Percentiles rank a stretch among this genome's conserved stretches.
Evolutionary conservation across 2,113 vertebrate species (phyloP).

Genomic region (Neogale vison): DNA sequence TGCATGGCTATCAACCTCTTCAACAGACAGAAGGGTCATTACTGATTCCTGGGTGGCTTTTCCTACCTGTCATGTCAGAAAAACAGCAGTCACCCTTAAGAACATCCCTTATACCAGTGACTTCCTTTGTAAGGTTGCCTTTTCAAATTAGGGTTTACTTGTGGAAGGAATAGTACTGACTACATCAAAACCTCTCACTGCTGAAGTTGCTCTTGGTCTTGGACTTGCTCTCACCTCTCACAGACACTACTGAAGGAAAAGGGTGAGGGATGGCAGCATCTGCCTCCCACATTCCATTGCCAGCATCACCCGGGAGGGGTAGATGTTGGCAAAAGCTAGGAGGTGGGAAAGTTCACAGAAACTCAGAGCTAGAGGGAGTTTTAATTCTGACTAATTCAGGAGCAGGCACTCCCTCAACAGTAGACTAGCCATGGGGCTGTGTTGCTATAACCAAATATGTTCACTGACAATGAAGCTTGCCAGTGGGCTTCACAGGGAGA

Average conservation of each 20-base stretch:
- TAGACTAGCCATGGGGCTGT: not conserved
- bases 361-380: not conserved
- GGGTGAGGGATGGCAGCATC: not conserved
- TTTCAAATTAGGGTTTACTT: not conserved
- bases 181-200: not conserved
- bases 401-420: not conserved
- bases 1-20: not conserved
- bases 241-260: not conserved
- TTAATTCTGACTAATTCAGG: not conserved
- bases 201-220: not conserved
- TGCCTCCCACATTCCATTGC: not conserved
- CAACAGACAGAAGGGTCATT: not conserved
- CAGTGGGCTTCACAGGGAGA: not conserved
- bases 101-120: not conserved
- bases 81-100: not conserved
- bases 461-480: not conserved
- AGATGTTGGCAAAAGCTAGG: not conserved
- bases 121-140: not conserved
- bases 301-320: not conserved
- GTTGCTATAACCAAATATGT: not conserved
- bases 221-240: not conserved
- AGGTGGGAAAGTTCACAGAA: not conserved
- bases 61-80: not conserved
- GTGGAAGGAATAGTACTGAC: not conserved
- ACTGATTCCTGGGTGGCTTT: not conserved